phyloP scores from a whole-genome alignment of 1,140 invertebrate genomes.

The Paralvinella palmiformis region DNA sequence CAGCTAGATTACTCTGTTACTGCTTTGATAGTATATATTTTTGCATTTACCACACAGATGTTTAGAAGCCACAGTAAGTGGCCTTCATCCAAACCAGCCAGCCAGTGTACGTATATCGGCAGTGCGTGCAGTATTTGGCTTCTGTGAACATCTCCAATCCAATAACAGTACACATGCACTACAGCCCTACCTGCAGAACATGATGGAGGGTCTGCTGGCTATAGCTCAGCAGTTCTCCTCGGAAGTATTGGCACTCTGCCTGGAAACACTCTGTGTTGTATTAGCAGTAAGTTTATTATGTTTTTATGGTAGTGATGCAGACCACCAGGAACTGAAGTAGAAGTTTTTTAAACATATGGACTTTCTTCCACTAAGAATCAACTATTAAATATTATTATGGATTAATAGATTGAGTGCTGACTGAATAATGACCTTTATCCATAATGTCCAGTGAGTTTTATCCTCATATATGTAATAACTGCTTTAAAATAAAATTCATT shows the following conservation, averaged over 20 bases:
- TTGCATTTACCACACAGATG: conserved; percentile 49
- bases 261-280: conserved; percentile 64
- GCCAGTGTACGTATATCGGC: conserved; percentile 52
- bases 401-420: neutral
- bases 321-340: too few species aligned
- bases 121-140: conserved; percentile 52
- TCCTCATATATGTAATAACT: too few species aligned
- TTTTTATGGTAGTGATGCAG: too few species aligned
- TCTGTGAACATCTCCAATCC: conserved; percentile 56
- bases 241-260: conserved; percentile 60
- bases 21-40: neutral
- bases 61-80: conserved; percentile 60
- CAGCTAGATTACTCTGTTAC: too few species aligned
- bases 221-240: conserved; percentile 55
- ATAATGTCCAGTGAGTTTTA: too few species aligned
- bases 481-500: too few species aligned
- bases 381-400: too few species aligned
- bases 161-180: conserved; percentile 46
- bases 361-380: too few species aligned
- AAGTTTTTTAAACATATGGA: too few species aligned
- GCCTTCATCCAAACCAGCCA: conserved; percentile 56
- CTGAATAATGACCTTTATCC: too few species aligned
- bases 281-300: conserved; percentile 56
- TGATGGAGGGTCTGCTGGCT: conserved; percentile 54
- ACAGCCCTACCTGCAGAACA: conserved; percentile 51